Base-by-base conservation (phyloP, 2,113 vertebrate genomes). In the Aix galericulata region DNA sequence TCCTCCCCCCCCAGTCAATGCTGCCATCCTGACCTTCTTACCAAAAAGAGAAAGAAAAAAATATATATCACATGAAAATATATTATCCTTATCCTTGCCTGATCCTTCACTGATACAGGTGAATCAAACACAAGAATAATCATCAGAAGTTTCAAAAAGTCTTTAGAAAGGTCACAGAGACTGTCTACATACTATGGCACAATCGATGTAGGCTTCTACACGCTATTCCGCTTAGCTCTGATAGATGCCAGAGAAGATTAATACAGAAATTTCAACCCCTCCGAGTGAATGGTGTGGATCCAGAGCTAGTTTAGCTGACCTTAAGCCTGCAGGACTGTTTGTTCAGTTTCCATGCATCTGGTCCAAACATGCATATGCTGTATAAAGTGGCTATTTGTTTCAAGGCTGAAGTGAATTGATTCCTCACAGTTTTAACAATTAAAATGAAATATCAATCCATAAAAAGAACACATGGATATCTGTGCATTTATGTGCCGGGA, bases 361-460 rank as follows among this genome's bases (percentile, higher is more conserved):
- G 81, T 96, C 93, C 96, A 91, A 93, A 97, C 93, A 94, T 67
- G 83, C 79, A 53, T 86, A 88, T 32, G 66, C 79, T 78, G 60
- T 91, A 97, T 60, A 96, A 96, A 97, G 97, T 94, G 97, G 97
- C 97, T 97, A 94, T 96, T 98, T 97, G 94, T 97, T 97, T 97
- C 96, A 97, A 97, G 96, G 96, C 85, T 95, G 96, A 97, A 97
- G 97, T 98, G 97, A 98, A 97, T 91, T 76, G 91, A 89, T 94
- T 97, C 91, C 96, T 98, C 98, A 98, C 98, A 98, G 98, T 97
- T 98, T 98, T 95, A 96, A 97, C 94, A 95, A 95, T 95, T 93
- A 66, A 92, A 91, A 92, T 50, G 91, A 87, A 96, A 94, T 64
- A 89, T 71, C 91, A 87, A 87, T 92, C 66, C 48, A 88, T 85